These are phyloP conservation scores for Echeneis naucrates DNA, from an alignment of 2,797 vertebrate species.

Conservation along the genomic window DNA sequence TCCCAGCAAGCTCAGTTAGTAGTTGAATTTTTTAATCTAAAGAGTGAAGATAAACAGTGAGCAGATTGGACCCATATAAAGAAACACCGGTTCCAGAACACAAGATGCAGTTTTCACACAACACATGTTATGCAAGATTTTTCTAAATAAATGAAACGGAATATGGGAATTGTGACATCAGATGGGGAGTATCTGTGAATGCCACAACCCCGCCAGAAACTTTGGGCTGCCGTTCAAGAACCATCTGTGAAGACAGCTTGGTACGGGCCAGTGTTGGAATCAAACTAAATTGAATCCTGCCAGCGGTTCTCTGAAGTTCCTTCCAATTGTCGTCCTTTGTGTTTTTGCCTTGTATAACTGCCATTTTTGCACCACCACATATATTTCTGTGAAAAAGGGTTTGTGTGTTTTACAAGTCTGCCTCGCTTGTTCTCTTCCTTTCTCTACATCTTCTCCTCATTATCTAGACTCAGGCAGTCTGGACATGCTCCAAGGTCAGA, in stretches of 20 bases:
- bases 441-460: slow-evolving; percentile 57
- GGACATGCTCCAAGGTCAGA: slow-evolving; percentile 72
- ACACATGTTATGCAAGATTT: too few relatives aligned
- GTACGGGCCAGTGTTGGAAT: background rate
- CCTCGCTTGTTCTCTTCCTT: slow-evolving; percentile 15
- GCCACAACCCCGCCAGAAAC: background rate
- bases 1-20: background rate
- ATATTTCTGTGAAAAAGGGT: slow-evolving; percentile 2
- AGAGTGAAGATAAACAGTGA: background rate
- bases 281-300: background rate
- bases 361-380: background rate
- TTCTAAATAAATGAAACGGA: background rate
- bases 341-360: background rate
- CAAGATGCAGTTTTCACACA: background rate
- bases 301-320: slow-evolving; percentile 1
- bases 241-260: slow-evolving; percentile 5
- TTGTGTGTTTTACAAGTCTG: slow-evolving; percentile 10
- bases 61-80: background rate
- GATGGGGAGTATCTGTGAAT: background rate
- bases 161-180: background rate
- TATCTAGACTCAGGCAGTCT: slow-evolving; percentile 57
- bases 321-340: background rate
- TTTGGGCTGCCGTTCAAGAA: background rate
- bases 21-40: background rate
- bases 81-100: background rate